Evolutionary conservation across 2,888 invertebrate genomes (phyloP).

Genomic region (Noctuana brunneofusca): DNA sequence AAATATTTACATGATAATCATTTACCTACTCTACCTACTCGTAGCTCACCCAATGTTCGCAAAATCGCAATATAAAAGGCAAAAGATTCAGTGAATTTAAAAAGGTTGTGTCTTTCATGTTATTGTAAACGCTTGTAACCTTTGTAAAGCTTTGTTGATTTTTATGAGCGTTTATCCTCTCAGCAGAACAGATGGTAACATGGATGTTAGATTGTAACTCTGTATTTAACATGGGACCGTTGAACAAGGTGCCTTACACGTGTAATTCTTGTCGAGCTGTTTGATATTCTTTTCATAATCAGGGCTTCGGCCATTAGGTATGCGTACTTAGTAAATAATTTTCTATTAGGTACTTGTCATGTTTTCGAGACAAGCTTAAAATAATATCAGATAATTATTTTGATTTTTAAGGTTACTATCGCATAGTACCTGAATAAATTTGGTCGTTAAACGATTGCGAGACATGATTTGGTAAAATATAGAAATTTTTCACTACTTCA

Average conservation of each 20-base stretch:
- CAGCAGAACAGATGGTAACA: slow-evolving; percentile 10
- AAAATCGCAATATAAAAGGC: not conserved
- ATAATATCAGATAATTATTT: too few relatives aligned
- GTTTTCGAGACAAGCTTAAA: too few relatives aligned
- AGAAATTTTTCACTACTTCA: too few relatives aligned
- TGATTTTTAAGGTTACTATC: too few relatives aligned
- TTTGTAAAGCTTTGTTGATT: too few relatives aligned
- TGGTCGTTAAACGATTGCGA: too few relatives aligned
- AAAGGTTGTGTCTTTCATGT: slow-evolving; percentile 10
- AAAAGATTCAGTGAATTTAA: slow-evolving; percentile 8
- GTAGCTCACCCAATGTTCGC: not conserved
- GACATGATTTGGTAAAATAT: too few relatives aligned
- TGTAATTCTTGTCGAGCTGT: not conserved
- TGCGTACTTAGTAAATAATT: too few relatives aligned
- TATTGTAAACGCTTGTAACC: slow-evolving; percentile 6
- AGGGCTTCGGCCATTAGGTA: not conserved
- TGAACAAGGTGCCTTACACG: slow-evolving; percentile 4
- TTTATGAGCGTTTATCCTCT: slow-evolving; percentile 6
- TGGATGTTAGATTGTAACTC: slow-evolving; percentile 5
- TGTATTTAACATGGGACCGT: not conserved
- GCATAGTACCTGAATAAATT: too few relatives aligned
- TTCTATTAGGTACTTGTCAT: too few relatives aligned
- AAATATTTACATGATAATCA: not conserved
- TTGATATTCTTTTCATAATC: not conserved
- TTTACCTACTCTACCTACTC: too few relatives aligned